These are phyloP conservation scores for Hydropotes inermis DNA, from an alignment of 2,113 vertebrate genomes.

Conservation along the genomic window DNA sequence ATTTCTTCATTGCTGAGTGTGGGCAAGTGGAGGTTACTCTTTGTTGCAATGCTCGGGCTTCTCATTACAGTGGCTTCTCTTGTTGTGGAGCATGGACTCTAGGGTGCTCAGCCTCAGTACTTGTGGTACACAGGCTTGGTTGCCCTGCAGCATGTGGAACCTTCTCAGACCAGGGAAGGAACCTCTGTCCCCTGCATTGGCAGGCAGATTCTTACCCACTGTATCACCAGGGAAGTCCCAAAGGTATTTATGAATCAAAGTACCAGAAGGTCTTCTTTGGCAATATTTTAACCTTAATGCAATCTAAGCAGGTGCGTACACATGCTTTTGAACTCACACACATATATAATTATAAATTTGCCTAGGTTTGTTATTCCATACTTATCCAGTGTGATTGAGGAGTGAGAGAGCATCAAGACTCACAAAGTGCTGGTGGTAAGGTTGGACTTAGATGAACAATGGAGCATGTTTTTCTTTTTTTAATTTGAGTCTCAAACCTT, in stretches of 20 bases:
- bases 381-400: not conserved
- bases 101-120: not conserved
- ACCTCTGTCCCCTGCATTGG: not conserved
- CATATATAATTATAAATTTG: not conserved
- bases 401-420: not conserved
- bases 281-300: not conserved
- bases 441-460: not conserved
- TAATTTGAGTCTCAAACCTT: not conserved
- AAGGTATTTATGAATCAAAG: slow-evolving; percentile 6
- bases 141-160: not conserved
- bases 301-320: not conserved
- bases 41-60: not conserved
- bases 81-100: not conserved
- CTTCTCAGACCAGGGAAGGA: not conserved
- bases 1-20: fast-evolving
- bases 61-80: not conserved
- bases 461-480: not conserved
- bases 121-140: not conserved
- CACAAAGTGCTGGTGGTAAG: not conserved
- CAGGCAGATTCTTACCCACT: not conserved
- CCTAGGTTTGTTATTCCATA: not conserved
- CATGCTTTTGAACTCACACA: not conserved
- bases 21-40: not conserved
- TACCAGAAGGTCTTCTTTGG: not conserved
- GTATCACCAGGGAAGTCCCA: not conserved